Evolutionary conservation across 35 echinoderm and acorn worm genomes (phyloP).

Genomic region (Acanthaster planci): DNA sequence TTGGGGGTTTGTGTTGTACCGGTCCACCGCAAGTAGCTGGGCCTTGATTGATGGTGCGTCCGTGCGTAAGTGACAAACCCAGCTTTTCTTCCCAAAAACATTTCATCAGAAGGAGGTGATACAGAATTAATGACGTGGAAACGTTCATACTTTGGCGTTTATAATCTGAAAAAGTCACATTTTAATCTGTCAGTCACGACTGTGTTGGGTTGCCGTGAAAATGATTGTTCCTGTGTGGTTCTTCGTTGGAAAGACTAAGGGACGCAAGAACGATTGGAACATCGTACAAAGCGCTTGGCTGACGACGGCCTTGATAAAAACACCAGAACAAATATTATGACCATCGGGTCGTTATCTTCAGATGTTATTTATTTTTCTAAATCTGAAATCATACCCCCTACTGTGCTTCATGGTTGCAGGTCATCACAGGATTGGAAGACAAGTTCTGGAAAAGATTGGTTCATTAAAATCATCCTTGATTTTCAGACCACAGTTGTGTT

Average conservation of each 20-base stretch:
- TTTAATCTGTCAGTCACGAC: too few relatives aligned
- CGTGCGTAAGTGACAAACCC: background rate
- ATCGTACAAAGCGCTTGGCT: too few relatives aligned
- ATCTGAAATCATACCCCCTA: background rate
- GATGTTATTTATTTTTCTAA: background rate
- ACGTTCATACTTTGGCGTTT: background rate
- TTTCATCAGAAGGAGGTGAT: background rate
- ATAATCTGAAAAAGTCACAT: too few relatives aligned
- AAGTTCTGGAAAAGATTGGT: too few relatives aligned
- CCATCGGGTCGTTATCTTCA: background rate
- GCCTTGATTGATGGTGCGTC: background rate
- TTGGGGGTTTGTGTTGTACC: background rate
- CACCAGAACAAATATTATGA: background rate
- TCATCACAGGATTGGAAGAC: background rate
- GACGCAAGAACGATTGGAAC: too few relatives aligned
- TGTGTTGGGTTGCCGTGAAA: too few relatives aligned
- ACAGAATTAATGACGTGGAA: background rate
- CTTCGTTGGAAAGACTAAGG: too few relatives aligned
- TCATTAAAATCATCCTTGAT: background rate
- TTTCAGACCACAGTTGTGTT: background rate
- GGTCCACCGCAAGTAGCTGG: conserved; percentile 15
- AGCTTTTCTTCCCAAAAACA: background rate
- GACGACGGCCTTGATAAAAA: too few relatives aligned
- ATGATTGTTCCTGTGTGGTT: too few relatives aligned
- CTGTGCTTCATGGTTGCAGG: background rate